A percentile compares a stretch with the other conserved stretches of the same genome.
Evolutionary conservation across 1,140 invertebrate genomes (phyloP).

Genomic region (Pemphigus obesinymphae): DNA sequence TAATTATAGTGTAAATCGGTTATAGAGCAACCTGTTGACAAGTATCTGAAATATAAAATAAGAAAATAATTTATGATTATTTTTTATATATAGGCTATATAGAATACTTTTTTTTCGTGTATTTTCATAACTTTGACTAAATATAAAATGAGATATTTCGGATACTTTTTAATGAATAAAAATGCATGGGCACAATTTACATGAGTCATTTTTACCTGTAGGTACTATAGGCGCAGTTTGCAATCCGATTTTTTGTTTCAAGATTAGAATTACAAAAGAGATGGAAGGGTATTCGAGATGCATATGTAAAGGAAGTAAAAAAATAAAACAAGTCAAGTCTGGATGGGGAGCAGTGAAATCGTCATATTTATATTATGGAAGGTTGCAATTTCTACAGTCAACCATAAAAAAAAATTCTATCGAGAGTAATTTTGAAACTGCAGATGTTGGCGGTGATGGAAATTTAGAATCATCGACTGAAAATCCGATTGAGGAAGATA

Average conservation of each 20-base stretch:
- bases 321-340: neutral
- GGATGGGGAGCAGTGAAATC: neutral
- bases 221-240: too few species aligned
- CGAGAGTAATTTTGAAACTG: neutral
- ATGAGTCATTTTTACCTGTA: too few species aligned
- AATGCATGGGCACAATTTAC: slow-evolving; percentile 9
- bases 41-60: slow-evolving; percentile 1
- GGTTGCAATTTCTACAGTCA: neutral
- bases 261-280: slow-evolving; percentile 4
- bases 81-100: neutral
- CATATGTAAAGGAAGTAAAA: slow-evolving; percentile 15
- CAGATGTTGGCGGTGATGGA: neutral
- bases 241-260: neutral
- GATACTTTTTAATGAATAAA: slow-evolving; percentile 1
- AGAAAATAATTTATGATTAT: neutral
- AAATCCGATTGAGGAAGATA: neutral
- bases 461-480: neutral
- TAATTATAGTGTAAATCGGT: neutral
- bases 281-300: slow-evolving; percentile 17
- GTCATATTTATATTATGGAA: neutral
- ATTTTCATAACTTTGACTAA: neutral
- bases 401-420: neutral
- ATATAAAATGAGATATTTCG: neutral
- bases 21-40: too few species aligned
- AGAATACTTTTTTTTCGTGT: neutral